Conservation (phyloP, 2,888 invertebrate genomes). For the Patella caerulea region DNA sequence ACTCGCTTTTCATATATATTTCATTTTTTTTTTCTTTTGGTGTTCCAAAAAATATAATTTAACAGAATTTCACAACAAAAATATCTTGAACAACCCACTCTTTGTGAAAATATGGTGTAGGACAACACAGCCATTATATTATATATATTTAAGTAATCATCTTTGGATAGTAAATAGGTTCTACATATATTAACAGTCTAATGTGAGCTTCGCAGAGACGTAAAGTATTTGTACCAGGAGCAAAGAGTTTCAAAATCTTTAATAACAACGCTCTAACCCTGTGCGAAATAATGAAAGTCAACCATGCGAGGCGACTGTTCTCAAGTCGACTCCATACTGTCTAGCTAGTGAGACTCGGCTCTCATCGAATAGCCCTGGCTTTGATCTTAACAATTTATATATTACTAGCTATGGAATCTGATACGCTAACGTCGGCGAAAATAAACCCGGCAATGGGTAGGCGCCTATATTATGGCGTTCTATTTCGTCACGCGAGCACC, state of each 20-base stretch:
- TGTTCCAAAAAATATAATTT: too few species aligned
- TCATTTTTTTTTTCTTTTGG: too few species aligned
- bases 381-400: constrained; percentile 37
- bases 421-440: constrained; percentile 16
- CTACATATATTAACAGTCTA: too few species aligned
- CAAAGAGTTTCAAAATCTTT: not conserved
- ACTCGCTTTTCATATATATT: too few species aligned
- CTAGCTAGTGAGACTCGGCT: constrained; percentile 17
- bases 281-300: constrained; percentile 20
- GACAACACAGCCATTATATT: too few species aligned
- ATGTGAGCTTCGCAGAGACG: too few species aligned
- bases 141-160: too few species aligned
- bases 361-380: constrained; percentile 20
- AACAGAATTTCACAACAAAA: too few species aligned
- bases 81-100: too few species aligned
- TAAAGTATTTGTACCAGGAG: not conserved
- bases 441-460: constrained; percentile 1
- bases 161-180: too few species aligned
- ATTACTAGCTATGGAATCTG: constrained; percentile 30
- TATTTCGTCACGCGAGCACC: constrained; percentile 11
- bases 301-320: constrained; percentile 18
- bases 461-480: constrained; percentile 16
- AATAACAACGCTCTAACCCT: not conserved
- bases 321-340: constrained; percentile 18
- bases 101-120: too few species aligned